These are phyloP conservation scores for Mylabris sibirica DNA, from an alignment of 2,888 invertebrate genomes.

Conservation along the genomic window DNA sequence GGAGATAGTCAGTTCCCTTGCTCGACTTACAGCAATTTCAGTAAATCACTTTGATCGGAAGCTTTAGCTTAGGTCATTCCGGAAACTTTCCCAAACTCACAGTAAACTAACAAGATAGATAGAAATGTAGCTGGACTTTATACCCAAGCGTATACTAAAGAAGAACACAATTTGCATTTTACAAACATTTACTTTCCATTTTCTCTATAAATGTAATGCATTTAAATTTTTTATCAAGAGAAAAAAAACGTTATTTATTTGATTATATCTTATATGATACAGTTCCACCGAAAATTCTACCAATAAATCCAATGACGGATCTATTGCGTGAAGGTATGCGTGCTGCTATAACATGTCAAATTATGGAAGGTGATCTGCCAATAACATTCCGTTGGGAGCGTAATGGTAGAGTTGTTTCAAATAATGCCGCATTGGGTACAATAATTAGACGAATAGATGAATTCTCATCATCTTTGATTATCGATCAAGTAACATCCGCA, in stretches of 20 bases:
- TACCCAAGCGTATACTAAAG: not conserved
- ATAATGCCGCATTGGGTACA: slow-evolving; percentile 62
- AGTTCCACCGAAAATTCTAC: slow-evolving; percentile 86
- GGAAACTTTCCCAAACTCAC: not conserved
- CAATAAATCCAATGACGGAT: slow-evolving; percentile 82
- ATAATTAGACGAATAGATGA: slow-evolving; percentile 75
- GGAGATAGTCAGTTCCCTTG: not conserved
- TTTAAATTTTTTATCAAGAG: not conserved
- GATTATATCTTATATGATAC: slow-evolving; percentile 44
- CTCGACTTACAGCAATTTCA: not conserved
- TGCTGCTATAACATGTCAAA: slow-evolving; percentile 89
- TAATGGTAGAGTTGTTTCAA: slow-evolving; percentile 77
- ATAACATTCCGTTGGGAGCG: slow-evolving; percentile 92
- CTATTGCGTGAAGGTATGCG: slow-evolving; percentile 84
- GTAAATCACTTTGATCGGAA: slow-evolving; percentile 3
- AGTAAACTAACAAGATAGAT: not conserved
- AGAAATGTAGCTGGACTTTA: not conserved
- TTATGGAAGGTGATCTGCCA: slow-evolving; percentile 91
- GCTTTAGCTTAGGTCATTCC: not conserved
- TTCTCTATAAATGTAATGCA: not conserved
- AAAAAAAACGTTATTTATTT: not conserved
- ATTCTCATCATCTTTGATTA: slow-evolving; percentile 85
- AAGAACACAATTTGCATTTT: not conserved
- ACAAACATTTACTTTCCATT: not conserved
- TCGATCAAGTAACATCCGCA: slow-evolving; percentile 83